Percentiles rank a stretch among this genome's conserved stretches.
Evolutionary conservation across 2,113 vertebrate species (phyloP).

Genomic region (Porphyrio hochstetteri): DNA sequence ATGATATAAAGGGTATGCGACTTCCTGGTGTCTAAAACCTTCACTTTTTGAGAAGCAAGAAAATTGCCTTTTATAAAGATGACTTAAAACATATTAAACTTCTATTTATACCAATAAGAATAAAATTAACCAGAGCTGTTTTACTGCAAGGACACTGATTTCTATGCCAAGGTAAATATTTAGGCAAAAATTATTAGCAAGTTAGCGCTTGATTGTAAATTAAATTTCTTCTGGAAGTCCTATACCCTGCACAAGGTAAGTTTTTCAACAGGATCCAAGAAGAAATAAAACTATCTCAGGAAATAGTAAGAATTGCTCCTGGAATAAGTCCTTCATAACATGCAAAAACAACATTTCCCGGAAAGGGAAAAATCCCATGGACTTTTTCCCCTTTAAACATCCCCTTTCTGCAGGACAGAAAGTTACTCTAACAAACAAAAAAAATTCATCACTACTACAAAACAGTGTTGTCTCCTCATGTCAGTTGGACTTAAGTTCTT

Average conservation of each 20-base stretch:
- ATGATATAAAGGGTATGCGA: not conserved
- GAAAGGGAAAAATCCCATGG: not conserved
- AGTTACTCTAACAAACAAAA: not conserved
- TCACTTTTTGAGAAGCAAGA: not conserved
- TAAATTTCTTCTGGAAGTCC: not conserved
- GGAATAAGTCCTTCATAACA: not conserved
- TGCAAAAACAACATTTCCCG: not conserved
- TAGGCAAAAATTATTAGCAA: not conserved
- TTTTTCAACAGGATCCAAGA: not conserved
- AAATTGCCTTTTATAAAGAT: not conserved
- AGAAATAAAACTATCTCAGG: not conserved
- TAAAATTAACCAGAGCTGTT: not conserved
- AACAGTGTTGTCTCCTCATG: not conserved
- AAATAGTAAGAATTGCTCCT: not conserved
- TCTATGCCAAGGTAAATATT: not conserved
- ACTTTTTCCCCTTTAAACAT: not conserved
- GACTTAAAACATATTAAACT: not conserved
- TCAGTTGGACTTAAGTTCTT: not conserved
- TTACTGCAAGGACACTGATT: not conserved
- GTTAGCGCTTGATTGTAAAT: not conserved
- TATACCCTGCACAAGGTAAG: not conserved
- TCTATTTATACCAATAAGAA: not conserved
- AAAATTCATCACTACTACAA: not conserved
- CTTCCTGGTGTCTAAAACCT: not conserved
- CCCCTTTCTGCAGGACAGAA: not conserved